These are phyloP conservation scores for Rhegmatorhina hoffmannsi DNA, from an alignment of 2,113 vertebrate species.

Conservation along the genomic window DNA sequence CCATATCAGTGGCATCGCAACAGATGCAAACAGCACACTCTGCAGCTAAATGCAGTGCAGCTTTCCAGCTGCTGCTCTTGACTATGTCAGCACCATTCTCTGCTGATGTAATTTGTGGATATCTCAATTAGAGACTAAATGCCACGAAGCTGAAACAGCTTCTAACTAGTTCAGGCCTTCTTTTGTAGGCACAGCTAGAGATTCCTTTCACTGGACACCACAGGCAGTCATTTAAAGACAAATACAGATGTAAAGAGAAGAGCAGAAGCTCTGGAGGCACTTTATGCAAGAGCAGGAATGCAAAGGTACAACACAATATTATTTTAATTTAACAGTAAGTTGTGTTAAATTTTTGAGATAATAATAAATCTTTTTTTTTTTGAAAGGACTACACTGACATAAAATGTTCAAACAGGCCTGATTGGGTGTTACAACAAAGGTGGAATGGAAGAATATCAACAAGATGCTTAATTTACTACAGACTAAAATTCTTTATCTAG, in stretches of 20 bases:
- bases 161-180: background rate
- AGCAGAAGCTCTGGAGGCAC: background rate
- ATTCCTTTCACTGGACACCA: background rate
- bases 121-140: background rate
- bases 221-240: background rate
- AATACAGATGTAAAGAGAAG: background rate
- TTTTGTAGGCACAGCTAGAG: background rate
- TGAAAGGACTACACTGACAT: background rate
- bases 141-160: background rate
- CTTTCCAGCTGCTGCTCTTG: background rate
- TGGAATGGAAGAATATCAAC: background rate
- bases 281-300: background rate
- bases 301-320: background rate
- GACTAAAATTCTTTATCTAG: background rate
- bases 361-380: background rate
- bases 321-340: background rate
- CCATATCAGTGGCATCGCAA: background rate
- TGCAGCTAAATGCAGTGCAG: background rate
- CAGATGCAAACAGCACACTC: accelerated
- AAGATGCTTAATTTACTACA: background rate
- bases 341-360: background rate
- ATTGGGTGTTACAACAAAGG: background rate
- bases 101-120: background rate
- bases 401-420: background rate
- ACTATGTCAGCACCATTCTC: background rate